Base-by-base conservation (phyloP, 2,797 vertebrate genomes). In the Tympanoctomys barrerae region DNA sequence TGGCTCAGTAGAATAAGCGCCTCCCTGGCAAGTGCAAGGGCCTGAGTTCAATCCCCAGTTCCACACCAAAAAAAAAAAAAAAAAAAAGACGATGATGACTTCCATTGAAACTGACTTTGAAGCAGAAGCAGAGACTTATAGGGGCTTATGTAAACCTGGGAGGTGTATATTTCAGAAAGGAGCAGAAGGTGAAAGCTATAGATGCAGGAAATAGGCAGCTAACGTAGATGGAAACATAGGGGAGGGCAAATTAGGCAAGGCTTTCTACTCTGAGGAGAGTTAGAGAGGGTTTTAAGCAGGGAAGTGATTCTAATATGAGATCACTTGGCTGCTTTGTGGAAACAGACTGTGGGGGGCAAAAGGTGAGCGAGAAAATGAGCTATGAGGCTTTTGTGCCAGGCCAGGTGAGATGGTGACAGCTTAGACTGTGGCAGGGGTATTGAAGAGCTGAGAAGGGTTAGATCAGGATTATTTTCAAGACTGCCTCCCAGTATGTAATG, bases 221-320 rank as follows among this genome's bases (percentile, higher is more conserved):
- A 31, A 16, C 61, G 7, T 82, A 21, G 42, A 6, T 85, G n/a
- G 36, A 36, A 59, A 52, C 36, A 4, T 5, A 39, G 57, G 8
- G 59, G 24, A 62, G 14, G 61, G 64, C 66, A 77, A 2, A 22
- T 36, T n/a, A 46, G 77, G 13, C 26, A 83, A 87, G 75, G 81
- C 62, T 18, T 77, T 81, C 54, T 49, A 49, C 73, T 90, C 52
- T 68, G 66, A 42, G 39, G 78, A 42, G 86, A 73, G 24, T 33
- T 90, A 4, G 71, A 66, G 57, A 93, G 42, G 46, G 36, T 91
- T 95, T 91, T 89, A 71, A 92, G 24, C 36, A 57, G 66, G 42
- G 16, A 28, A 42, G 7, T 92, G 64, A 79, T 90, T 89, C 84
- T 94, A 64, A 82, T 73, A 85, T 79, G 61, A 66, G 16, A 24